These are phyloP conservation scores for Hirtodrosophila alboralis DNA, from an alignment of 2,888 invertebrate species.

Conservation along the genomic window DNA sequence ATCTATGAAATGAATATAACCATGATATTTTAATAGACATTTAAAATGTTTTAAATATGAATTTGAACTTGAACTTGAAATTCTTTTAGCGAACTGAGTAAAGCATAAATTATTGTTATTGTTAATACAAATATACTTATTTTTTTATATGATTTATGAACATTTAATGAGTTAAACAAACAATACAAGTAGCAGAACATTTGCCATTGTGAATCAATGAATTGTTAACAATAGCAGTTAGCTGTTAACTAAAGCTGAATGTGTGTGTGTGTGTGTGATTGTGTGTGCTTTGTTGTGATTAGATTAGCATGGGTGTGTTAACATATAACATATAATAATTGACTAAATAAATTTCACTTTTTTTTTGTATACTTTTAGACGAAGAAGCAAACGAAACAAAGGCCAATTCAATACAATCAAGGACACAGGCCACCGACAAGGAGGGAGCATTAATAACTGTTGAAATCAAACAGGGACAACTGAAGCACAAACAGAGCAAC, in stretches of 20 bases:
- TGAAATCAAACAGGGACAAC: conserved; percentile 62
- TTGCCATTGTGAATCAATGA: conserved; percentile 11
- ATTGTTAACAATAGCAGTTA: conserved; percentile 16
- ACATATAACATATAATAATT: conserved; percentile 15
- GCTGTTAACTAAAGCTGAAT: conserved; percentile 16
- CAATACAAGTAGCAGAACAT: conserved; percentile 18
- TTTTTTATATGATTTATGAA: conserved; percentile 22
- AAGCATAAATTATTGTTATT: conserved; percentile 15
- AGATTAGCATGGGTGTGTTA: conserved; percentile 45
- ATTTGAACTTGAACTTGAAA: conserved; percentile 61
- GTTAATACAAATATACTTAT: conserved; percentile 1
- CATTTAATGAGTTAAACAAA: conserved; percentile 40
- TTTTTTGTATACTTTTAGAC: conserved; percentile 63
- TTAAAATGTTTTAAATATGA: too few species aligned
- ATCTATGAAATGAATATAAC: neutral
- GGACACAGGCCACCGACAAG: conserved; percentile 31
- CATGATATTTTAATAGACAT: too few species aligned
- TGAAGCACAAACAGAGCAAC: conserved; percentile 25
- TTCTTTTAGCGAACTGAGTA: conserved; percentile 51
- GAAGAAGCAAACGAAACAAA: conserved; percentile 57
- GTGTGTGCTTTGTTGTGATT: conserved; percentile 36
- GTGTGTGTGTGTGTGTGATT: conserved; percentile 3
- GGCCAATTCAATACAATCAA: conserved; percentile 22
- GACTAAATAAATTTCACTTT: conserved; percentile 24
- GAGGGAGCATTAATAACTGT: conserved; percentile 55